A percentile compares a stretch with the other conserved stretches of the same genome.
These are phyloP conservation scores for Julus scandinavius DNA, from an alignment of 2,888 invertebrate genomes.

Conservation along the genomic window DNA sequence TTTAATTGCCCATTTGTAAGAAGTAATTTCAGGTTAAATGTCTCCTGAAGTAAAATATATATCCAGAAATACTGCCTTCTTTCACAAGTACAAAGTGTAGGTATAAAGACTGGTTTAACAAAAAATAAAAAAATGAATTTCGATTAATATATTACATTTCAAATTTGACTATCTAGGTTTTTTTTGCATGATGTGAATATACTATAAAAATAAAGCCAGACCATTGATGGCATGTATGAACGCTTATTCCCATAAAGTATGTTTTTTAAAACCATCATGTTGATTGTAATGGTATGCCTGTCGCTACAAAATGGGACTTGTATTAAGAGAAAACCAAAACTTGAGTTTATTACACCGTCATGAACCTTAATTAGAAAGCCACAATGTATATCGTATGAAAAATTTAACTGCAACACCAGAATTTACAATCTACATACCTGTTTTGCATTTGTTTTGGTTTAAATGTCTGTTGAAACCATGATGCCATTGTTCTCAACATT, in stretches of 20 bases:
- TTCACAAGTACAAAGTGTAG: background rate
- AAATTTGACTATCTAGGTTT: background rate
- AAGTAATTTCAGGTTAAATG: too few species aligned
- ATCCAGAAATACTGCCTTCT: background rate
- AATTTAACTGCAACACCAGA: background rate
- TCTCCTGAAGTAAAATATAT: too few species aligned
- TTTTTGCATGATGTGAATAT: background rate
- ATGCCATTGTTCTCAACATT: background rate
- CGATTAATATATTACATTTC: background rate
- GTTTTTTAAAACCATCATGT: background rate
- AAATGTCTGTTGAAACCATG: background rate
- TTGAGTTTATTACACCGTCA: background rate
- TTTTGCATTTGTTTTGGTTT: background rate
- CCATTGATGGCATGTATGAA: background rate
- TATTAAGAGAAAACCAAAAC: background rate
- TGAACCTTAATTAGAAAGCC: background rate
- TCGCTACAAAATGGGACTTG: background rate
- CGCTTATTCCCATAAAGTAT: background rate
- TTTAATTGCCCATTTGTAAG: too few species aligned
- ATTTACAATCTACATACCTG: background rate
- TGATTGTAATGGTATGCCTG: background rate
- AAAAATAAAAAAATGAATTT: background rate
- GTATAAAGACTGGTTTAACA: too few species aligned
- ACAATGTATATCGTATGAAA: background rate
- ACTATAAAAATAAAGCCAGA: background rate